These are phyloP conservation scores for Alloplasta piceator DNA, from an alignment of 2,888 invertebrate species.

Conservation along the genomic window DNA sequence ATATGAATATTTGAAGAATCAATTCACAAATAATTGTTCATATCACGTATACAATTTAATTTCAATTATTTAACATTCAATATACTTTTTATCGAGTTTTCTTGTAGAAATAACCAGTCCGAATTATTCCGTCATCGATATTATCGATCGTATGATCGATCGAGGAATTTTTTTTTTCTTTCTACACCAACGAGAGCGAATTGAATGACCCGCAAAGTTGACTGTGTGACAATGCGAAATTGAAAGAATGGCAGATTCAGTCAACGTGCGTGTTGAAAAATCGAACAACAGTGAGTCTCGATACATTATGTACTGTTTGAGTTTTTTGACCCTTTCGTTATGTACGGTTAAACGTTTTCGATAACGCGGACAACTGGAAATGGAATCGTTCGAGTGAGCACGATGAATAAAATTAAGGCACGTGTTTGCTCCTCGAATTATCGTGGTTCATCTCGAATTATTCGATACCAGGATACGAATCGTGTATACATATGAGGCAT, in stretches of 20 bases:
- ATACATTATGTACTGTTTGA: slow-evolving; percentile 11
- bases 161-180: background rate
- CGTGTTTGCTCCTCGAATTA: background rate
- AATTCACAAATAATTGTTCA: no score
- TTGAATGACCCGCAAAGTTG: background rate
- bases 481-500: no score
- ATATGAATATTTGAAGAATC: no score
- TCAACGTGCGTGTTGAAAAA: background rate
- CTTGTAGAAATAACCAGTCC: no score
- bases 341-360: slow-evolving; percentile 24
- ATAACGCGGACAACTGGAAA: slow-evolving; percentile 10
- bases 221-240: background rate
- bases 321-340: slow-evolving; percentile 43
- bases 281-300: slow-evolving; percentile 3
- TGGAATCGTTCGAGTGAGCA: slow-evolving; percentile 52
- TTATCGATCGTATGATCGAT: background rate
- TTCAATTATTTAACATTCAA: no score
- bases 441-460: background rate
- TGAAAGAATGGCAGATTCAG: background rate
- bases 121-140: no score
- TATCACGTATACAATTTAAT: no score
- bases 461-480: no score
- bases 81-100: no score
- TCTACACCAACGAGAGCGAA: background rate
- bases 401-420: slow-evolving; percentile 41